A percentile compares a stretch with the other conserved stretches of the same genome.
Conservation (phyloP, 2,797 vertebrate species). For the Dromococcyx pavoninus region DNA sequence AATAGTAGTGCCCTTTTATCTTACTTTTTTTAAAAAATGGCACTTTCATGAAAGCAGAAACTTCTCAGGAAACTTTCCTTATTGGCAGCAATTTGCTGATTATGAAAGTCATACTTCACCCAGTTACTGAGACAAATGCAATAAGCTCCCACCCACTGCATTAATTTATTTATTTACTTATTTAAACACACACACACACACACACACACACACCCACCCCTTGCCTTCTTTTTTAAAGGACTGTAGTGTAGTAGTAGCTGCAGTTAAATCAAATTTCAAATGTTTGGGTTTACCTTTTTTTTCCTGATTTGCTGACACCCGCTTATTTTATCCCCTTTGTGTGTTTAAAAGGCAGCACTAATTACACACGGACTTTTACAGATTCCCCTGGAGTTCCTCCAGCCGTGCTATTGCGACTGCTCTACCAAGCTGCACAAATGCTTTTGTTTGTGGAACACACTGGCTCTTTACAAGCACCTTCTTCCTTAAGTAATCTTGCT, state of each 20-base stretch:
- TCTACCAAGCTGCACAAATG: not conserved
- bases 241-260: not conserved
- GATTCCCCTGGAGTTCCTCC: conserved; percentile 19
- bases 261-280: not conserved
- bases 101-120: not conserved
- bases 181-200: too few species aligned
- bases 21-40: not conserved
- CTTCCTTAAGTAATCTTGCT: not conserved
- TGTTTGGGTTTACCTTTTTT: not conserved
- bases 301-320: not conserved
- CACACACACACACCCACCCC: too few species aligned
- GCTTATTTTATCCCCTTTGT: not conserved
- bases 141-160: not conserved
- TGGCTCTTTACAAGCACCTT: not conserved
- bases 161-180: not conserved
- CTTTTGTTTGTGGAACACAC: not conserved
- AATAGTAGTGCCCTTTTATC: not conserved
- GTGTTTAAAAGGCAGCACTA: not conserved
- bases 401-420: conserved; percentile 24
- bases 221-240: not conserved
- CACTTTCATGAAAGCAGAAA: not conserved
- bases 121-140: not conserved
- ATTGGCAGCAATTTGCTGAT: not conserved
- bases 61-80: not conserved
- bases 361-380: not conserved